These are phyloP conservation scores for Scaptomyza tumidula DNA, from an alignment of 2,888 invertebrate species.

Conservation along the genomic window DNA sequence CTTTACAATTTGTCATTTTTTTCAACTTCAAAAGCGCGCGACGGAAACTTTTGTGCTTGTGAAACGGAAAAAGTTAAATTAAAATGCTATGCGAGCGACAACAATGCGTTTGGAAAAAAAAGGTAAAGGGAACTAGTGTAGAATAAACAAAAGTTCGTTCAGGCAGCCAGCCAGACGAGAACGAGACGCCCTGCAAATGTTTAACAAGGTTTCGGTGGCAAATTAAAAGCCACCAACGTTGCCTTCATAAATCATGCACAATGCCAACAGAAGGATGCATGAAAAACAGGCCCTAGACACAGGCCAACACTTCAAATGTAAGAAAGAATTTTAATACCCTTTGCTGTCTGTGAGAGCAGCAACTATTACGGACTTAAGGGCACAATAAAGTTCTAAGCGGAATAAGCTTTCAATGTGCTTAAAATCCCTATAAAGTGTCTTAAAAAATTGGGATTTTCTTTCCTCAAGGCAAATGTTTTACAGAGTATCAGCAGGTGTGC, in stretches of 20 bases:
- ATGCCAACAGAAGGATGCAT: slow-evolving; percentile 33
- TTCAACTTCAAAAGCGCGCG: slow-evolving; percentile 57
- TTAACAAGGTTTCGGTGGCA: slow-evolving; percentile 69
- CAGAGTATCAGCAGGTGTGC: slow-evolving; percentile 5
- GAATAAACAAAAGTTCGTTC: slow-evolving; percentile 61
- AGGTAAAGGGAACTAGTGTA: slow-evolving; percentile 42
- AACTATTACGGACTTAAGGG: neutral
- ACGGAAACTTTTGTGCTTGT: slow-evolving; percentile 59
- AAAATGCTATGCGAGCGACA: slow-evolving; percentile 71
- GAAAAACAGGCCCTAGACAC: slow-evolving; percentile 49
- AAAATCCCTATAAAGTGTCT: neutral
- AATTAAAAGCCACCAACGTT: slow-evolving; percentile 75
- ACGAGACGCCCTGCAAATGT: slow-evolving; percentile 61
- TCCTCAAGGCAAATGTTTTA: neutral
- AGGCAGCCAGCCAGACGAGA: slow-evolving; percentile 58
- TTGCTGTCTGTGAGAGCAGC: neutral
- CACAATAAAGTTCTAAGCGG: neutral
- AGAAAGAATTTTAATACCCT: slow-evolving; percentile 40
- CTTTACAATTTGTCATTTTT: slow-evolving; percentile 61
- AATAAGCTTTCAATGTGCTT: too few species aligned
- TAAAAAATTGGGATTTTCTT: too few species aligned
- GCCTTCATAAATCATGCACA: slow-evolving; percentile 76
- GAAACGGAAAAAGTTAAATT: slow-evolving; percentile 70
- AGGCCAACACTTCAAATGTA: slow-evolving; percentile 58
- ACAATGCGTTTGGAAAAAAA: slow-evolving; percentile 48